Evolutionary conservation across 2,888 invertebrate species (phyloP), one percentile per base, ranked within the genome.

Genomic region (Amiota communis): DNA sequence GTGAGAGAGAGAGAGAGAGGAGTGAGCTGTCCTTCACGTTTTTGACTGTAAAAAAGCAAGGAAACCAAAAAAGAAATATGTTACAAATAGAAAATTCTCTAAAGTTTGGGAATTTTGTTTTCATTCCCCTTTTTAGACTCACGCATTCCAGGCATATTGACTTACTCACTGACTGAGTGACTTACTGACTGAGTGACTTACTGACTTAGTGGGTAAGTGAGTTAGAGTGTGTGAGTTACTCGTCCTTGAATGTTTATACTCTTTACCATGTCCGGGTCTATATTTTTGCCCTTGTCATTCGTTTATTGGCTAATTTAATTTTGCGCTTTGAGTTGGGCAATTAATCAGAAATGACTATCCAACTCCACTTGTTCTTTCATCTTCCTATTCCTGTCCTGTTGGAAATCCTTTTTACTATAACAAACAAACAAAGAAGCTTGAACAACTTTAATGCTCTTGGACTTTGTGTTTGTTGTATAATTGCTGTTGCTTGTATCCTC

Each of bases 231-330:
- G 23, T 23, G 23, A 8, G 53, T 36, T 4, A 36, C 36, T 53
- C 53, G 13, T 9, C 13, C 53, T 53, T 53, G 53, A 15, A 13
- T 53, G 2, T 3, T 9, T 6, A 6, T 1, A 15, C 13, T 10
- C 53, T 63, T 73, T 71, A 63, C 56, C 72, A 72, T 75, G 36
- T 64, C 23, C 20, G 65, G 64, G 46, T 48, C n/a, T 17, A 23
- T 47, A 65, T 79, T 75, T 80, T 77, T 12, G 69, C 81, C 83
- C 80, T 80, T 23, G 63, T 63, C 63, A 48, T 63, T 76, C 81
- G 83, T 86, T 83, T 85, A 86, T 85, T 86, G 85, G 86, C 83
- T 83, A 83, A 83, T 83, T 83, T 86, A 84, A 83, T 83, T n/a
- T 83, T 83, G 86, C 83, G 83, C 85, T 86, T 83, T 80, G 81